Conservation (phyloP, 2,797 vertebrate genomes). For the Sebastes variabilis region DNA sequence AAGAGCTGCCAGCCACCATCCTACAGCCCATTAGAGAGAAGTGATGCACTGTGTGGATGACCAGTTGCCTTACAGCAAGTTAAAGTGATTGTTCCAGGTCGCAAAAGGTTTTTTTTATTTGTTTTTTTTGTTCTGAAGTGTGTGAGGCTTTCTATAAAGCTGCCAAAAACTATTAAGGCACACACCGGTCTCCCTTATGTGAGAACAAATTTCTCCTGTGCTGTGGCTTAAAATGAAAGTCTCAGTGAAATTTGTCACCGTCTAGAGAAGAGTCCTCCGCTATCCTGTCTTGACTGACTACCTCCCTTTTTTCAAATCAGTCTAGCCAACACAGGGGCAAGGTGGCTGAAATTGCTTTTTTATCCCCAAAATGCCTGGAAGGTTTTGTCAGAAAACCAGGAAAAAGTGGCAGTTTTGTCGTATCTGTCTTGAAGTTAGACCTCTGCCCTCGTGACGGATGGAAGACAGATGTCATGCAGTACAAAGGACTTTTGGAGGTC, state of each 20-base stretch:
- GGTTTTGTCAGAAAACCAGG: slow-evolving; percentile 62
- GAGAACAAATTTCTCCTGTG: slow-evolving; percentile 41
- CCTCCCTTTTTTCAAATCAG: slow-evolving; percentile 53
- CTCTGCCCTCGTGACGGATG: slow-evolving; percentile 22
- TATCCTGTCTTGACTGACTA: slow-evolving; percentile 48
- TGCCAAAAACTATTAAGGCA: slow-evolving; percentile 31
- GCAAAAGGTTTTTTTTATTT: neutral
- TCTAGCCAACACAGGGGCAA: slow-evolving; percentile 35
- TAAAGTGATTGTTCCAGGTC: slow-evolving; percentile 40
- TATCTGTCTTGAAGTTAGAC: slow-evolving; percentile 53
- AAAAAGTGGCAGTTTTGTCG: slow-evolving; percentile 42
- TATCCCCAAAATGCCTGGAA: slow-evolving; percentile 70
- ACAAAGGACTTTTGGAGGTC: slow-evolving; percentile 29
- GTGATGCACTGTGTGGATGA: slow-evolving; percentile 31
- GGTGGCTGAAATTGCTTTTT: slow-evolving; percentile 72
- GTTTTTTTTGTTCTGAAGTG: slow-evolving; percentile 4
- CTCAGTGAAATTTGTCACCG: slow-evolving; percentile 69
- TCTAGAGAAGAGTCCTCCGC: slow-evolving; percentile 52
- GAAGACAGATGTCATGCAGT: slow-evolving; percentile 17
- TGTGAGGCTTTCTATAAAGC: slow-evolving; percentile 35
- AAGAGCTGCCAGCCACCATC: slow-evolving; percentile 26
- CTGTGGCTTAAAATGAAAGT: slow-evolving; percentile 57
- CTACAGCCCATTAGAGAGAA: slow-evolving; percentile 37
- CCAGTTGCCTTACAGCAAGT: slow-evolving; percentile 24
- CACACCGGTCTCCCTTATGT: slow-evolving; percentile 10